These are phyloP conservation scores for Saguinus midas DNA, from an alignment of 2,113 vertebrate genomes.

Conservation along the genomic window DNA sequence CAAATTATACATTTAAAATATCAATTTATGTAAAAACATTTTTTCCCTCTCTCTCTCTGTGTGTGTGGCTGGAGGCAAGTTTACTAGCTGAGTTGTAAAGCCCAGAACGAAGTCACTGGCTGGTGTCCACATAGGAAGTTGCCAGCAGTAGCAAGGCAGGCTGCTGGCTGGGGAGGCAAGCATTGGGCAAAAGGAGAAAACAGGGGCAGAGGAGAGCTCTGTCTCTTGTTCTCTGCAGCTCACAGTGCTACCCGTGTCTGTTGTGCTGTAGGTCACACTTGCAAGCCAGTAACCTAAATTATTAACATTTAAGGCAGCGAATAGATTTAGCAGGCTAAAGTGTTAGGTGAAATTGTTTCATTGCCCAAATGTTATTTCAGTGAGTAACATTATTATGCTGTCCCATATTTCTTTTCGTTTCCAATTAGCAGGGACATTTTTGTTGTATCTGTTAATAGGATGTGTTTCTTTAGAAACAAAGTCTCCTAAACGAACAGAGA, in stretches of 20 bases:
- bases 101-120: background rate
- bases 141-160: accelerated
- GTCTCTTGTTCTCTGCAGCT: background rate
- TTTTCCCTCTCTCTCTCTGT: background rate
- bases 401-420: background rate
- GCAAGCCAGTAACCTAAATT: background rate
- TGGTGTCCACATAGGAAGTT: background rate
- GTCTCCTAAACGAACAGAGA: background rate
- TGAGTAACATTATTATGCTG: background rate
- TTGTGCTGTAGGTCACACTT: background rate
- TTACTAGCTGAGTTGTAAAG: background rate
- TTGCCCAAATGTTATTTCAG: background rate
- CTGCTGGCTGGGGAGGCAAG: background rate
- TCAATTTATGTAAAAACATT: background rate
- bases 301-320: background rate
- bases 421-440: background rate
- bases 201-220: accelerated
- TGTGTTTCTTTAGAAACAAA: background rate
- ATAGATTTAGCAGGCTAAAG: background rate
- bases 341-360: background rate
- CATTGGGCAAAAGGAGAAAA: background rate
- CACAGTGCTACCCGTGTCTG: background rate
- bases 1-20: background rate
- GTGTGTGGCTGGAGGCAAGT: background rate
- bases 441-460: background rate